phyloP scores from a whole-genome alignment of 2,797 vertebrate species.

The Clarias platycephalus region DNA sequence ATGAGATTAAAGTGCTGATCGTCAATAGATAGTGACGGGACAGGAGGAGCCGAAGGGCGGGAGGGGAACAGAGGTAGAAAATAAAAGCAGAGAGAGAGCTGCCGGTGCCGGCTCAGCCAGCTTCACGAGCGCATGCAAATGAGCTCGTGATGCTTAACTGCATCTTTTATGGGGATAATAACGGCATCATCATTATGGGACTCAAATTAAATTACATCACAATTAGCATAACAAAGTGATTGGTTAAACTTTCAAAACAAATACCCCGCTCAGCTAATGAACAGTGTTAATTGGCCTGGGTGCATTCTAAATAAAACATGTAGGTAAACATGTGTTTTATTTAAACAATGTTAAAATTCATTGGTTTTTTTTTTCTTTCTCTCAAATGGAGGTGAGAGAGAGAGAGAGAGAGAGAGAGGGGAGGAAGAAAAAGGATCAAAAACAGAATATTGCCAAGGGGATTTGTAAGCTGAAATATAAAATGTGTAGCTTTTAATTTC shows the following conservation, averaged over 20 bases:
- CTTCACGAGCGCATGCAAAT: slow-evolving; percentile 99
- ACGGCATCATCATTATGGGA: slow-evolving; percentile 99
- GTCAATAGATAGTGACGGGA: slow-evolving; percentile 90
- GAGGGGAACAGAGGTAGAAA: slow-evolving; percentile 95
- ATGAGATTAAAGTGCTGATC: slow-evolving; percentile 94
- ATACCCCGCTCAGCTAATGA: slow-evolving; percentile 97
- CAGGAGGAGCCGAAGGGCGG: slow-evolving; percentile 92
- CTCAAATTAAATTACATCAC: slow-evolving; percentile 99
- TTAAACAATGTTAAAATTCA: slow-evolving; percentile 82
- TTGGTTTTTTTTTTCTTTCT: slow-evolving; percentile 64
- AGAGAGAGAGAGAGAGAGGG: slow-evolving; percentile 65
- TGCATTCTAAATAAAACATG: slow-evolving; percentile 97
- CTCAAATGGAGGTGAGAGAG: slow-evolving; percentile 45
- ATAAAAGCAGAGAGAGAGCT: slow-evolving; percentile 76
- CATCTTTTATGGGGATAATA: slow-evolving; percentile 99
- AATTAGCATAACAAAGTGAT: slow-evolving; percentile 99
- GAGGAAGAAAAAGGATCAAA: slow-evolving; percentile 39
- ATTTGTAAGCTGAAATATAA: slow-evolving; percentile 97
- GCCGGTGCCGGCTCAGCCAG: slow-evolving; percentile 77
- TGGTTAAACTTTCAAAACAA: slow-evolving; percentile 99
- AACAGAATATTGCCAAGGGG: slow-evolving; percentile 86
- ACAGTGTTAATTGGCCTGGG: slow-evolving; percentile 94
- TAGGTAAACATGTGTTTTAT: slow-evolving; percentile 95
- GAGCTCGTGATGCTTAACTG: slow-evolving; percentile 97
- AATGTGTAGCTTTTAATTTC: slow-evolving; percentile 99